Evolutionary conservation across 2,888 invertebrate genomes (phyloP), one percentile per base, ranked within the genome.

Genomic region (Sylvicola fuscatus): DNA sequence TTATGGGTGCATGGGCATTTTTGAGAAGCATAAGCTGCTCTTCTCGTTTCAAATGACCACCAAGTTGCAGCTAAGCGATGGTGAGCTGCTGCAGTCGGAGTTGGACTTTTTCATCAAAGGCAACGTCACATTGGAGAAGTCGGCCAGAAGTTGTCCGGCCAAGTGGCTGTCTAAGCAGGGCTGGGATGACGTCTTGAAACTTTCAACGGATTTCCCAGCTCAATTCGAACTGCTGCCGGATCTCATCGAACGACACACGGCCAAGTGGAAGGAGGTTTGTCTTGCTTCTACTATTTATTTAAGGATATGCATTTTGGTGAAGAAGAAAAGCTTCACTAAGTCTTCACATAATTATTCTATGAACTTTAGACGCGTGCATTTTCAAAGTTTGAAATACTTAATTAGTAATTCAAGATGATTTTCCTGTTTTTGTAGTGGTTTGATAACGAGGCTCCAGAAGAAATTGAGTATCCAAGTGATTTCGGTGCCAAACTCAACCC

Each of bases 61-160:
- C 12, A 83, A 81, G 51, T 54, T 92, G 42, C 74, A 87, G 46
- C 74, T 79, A 52, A 77, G 75, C 45, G 64, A 70, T 6, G 66
- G 59, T 0, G 49, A 60, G 14, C 57, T 90, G 2, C 55, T 52
- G 1, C 84, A 82, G 47, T 50, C 58, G 5, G 75, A 90, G 50
- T 53, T 92, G 16, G 84, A 89, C 51, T 92, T 92, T 61, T 90
- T 92, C 52, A 82, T 89, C 44, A 90, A 89, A 49, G 87, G 83
- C 31, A 78, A 75, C 43, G 71, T 86, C 1, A 65, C 75, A 0
- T 56, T 89, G 41, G 82, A 84, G 49, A 83, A 82, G 55, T 66
- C 78, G 1, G 48, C 67, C 11, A 58, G 65, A 13, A 53, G 59
- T 11, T 72, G 72, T 50, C 83, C 87, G 0, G 71, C 69, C 1